Evolutionary conservation across 2,113 vertebrate species (phyloP), one percentile per base, ranked within the genome.

Genomic region (Marmota flaviventris): DNA sequence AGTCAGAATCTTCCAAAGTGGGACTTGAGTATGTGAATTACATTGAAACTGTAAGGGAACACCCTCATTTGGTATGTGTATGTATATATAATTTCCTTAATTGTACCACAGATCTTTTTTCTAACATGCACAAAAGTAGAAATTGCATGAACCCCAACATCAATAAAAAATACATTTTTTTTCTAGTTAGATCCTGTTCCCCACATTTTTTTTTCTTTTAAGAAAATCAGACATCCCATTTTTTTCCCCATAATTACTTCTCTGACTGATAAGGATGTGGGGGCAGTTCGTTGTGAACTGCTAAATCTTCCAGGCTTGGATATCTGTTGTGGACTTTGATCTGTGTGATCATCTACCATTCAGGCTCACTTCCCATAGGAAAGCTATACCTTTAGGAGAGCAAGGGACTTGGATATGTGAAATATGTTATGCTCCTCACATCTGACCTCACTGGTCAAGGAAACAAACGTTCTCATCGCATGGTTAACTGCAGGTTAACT

Each of bases 51-150:
- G 8, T 90, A 51, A 61, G 29, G 11, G 13, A 37, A 0, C 4
- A 8, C 53, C 63, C 9, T 25, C 65, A 34, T 88, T 81, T 85
- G 27, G 34, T 81, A 0, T 39, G 2, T 5, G 12, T 85, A 5
- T 7, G 4, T 3, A 69, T 24, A 18, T 29, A 25, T 48, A 76
- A 32, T 75, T 48, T 78, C 34, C 75, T 69, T 77, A 37, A 67
- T 96, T 97, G 79, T 79, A 39, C 86, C 32, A 18, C 2, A 6
- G n/a, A 7, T 17, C 8, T 63, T 92, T 81, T 95, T 85, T 65
- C 65, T 76, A 53, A 56, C 20, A 45, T 29, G 58, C 25, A 51
- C 48, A 93, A 37, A 61, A 73, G 22, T 78, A 94, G 18, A 93
- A 78, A 42, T 82, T 63, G n/a, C 48, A 29, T 65, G 48, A 93